Evolutionary conservation across 1,140 invertebrate genomes (phyloP), one percentile per base, ranked within the genome.

Genomic region (Euborellia annulipes): DNA sequence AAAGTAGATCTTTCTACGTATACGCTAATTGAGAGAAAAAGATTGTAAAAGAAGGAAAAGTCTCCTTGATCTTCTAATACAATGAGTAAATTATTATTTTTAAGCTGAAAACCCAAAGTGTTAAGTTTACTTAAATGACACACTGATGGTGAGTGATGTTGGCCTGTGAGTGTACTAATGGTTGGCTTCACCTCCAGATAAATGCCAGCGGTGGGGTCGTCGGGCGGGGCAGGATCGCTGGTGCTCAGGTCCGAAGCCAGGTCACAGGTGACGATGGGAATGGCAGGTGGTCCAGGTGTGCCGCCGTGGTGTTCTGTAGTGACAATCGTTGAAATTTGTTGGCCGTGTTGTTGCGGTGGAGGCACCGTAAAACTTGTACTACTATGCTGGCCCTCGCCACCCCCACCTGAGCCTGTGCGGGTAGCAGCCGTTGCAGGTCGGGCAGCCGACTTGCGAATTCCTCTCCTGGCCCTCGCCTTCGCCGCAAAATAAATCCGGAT

Each of bases 401-500:
- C 39, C n/a, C n/a, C n/a, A 18, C 36, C 21, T 7, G 27, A 14
- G n/a, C 44, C 44, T 21, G 45, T n/a, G 3, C 36, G 21, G 13
- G 18, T 19, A 3, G 30, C 39, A 2, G 46, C 14, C 13, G 13
- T 8, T n/a, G 18, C 11, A 14, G 19, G 44, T 41, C 30, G 54
- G 47, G 18, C 17, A 41, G 8, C 78, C 52, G 78, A 77, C 58
- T 87, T 88, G 53, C 82, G 71, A 51, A 88, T 85, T 39, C 81
- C 82, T 40, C 88, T 68, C 47, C 88, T 71, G 43, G 90, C 89
- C 37, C 90, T 64, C 18, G 86, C 86, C 60, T 94, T 86, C 30
- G 93, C 93, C 14, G 92, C 94, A 64, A 82, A 89, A 67, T 98
- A 99, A 69, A 99, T 98, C 61, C 90, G 76, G 58, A 96, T 91